phyloP scores from a whole-genome alignment of 2,888 invertebrate species.

The Ichneumoninae sp. region DNA sequence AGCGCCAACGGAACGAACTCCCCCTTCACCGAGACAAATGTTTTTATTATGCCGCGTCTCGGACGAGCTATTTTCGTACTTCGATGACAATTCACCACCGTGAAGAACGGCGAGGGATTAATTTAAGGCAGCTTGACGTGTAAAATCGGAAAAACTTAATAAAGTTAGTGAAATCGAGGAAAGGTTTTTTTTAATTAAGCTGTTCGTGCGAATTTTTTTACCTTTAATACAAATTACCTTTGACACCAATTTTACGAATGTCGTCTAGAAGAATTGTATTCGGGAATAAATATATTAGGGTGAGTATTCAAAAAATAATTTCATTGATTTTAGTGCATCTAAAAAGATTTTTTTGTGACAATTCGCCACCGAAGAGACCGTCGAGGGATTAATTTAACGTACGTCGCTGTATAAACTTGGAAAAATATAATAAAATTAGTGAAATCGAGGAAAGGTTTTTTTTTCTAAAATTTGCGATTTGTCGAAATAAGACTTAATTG shows the following conservation, averaged over 20 bases:
- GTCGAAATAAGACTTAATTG: no score
- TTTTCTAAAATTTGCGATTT: no score
- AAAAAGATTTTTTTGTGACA: background rate
- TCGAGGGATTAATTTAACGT: background rate
- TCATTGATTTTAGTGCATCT: background rate
- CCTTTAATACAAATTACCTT: no score
- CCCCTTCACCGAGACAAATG: conserved; percentile 6
- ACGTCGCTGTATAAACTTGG: no score
- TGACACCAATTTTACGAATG: no score
- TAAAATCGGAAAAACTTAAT: background rate
- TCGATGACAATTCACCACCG: background rate
- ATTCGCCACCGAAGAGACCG: background rate
- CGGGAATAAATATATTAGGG: no score
- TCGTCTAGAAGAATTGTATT: no score
- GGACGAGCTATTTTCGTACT: background rate
- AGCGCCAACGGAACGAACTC: background rate
- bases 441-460: no score
- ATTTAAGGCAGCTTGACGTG: background rate
- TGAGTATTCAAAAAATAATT: background rate
- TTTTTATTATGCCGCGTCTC: conserved; percentile 33
- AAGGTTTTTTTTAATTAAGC: background rate
- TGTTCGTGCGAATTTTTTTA: no score
- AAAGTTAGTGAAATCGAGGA: background rate
- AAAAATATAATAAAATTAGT: no score
- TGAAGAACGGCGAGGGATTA: background rate